Evolutionary conservation across 2,797 vertebrate species (phyloP), one percentile per base, ranked within the genome.

Genomic region (Gambelia wislizenii): DNA sequence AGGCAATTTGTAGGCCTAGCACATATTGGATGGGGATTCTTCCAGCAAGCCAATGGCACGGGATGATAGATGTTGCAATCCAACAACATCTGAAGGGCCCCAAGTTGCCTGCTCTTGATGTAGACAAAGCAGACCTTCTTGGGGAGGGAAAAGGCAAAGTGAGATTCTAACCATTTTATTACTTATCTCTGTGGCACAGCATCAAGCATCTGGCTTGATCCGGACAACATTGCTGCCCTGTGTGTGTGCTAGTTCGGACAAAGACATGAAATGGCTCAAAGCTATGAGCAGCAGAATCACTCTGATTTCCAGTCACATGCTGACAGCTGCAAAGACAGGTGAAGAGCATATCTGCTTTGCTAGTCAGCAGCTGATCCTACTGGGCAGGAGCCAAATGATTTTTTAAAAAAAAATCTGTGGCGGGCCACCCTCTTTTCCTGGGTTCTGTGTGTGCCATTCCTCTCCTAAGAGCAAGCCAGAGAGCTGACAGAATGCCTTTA

Each of bases 321-420:
- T 12, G n/a, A 81, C 90, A 91, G 83, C 83, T 87, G 89, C n/a
- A 87, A 82, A 85, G 54, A 74, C 84, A 84, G 39, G 47, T 89
- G 83, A 80, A 89, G 64, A 44, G 36, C 4, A 79, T 3, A 59
- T 2, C 20, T 80, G 47, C 47, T 69, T 69, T 85, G 44, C 78
- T 59, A 85, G 77, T 18, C 25, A 88, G 83, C 83, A 88, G 89
- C 89, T 89, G 89, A 89, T 76, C 47, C 6, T 4, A 1, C 49
- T 86, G 89, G 89, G 59, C 27, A 12, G 16, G 30, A 82, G 59
- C 83, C 90, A 91, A 52, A 27, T 13, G 25, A 87, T 82, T 61
- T 49, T 52, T 36, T 33, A 39, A 6, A 67, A 22, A n/a, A 33
- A 30, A 80, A 25, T 0, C 6, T 33, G 44, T 0, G 0, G 30